Evolutionary conservation across 2,113 vertebrate genomes (phyloP).

Genomic region (Triplophysa rosa): DNA sequence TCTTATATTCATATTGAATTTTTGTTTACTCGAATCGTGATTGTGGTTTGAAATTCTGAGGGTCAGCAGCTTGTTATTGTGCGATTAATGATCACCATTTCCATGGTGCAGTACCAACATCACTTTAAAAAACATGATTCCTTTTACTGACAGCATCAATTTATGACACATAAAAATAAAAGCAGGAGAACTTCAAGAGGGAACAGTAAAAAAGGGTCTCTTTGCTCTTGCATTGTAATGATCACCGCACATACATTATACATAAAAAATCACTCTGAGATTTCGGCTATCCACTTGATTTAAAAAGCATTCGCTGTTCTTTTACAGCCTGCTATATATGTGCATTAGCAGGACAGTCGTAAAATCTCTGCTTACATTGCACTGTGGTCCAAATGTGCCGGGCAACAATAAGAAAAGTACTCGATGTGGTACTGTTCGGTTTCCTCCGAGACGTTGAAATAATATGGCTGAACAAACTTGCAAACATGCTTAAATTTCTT

Average conservation of each 20-base stretch:
- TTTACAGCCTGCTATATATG: constrained; percentile 43
- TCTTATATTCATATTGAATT: neutral
- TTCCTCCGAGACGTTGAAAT: constrained; percentile 14
- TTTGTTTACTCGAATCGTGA: neutral
- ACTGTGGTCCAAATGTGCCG: constrained; percentile 26
- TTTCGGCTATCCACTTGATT: neutral
- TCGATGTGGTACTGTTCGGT: neutral
- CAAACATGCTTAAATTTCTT: constrained; percentile 19
- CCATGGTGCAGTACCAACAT: constrained; percentile 15
- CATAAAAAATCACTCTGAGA: constrained; percentile 29
- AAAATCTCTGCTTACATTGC: constrained; percentile 55
- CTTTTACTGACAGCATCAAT: constrained; percentile 41
- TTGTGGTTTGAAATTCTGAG: neutral
- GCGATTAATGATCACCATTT: constrained; percentile 30
- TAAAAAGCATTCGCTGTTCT: constrained; percentile 29
- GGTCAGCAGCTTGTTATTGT: neutral
- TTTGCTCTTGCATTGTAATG: constrained; percentile 24
- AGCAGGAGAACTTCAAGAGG: constrained; percentile 15
- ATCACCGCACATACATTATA: constrained; percentile 40
- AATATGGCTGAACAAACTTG: constrained; percentile 20
- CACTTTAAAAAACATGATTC: constrained; percentile 22
- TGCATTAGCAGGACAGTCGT: constrained; percentile 45
- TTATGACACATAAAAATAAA: constrained; percentile 40
- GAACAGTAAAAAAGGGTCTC: neutral
- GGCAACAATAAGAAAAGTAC: constrained; percentile 30